phyloP scores from a whole-genome alignment of 2,888 invertebrate genomes.

The Rhorus exstirpatorius region DNA sequence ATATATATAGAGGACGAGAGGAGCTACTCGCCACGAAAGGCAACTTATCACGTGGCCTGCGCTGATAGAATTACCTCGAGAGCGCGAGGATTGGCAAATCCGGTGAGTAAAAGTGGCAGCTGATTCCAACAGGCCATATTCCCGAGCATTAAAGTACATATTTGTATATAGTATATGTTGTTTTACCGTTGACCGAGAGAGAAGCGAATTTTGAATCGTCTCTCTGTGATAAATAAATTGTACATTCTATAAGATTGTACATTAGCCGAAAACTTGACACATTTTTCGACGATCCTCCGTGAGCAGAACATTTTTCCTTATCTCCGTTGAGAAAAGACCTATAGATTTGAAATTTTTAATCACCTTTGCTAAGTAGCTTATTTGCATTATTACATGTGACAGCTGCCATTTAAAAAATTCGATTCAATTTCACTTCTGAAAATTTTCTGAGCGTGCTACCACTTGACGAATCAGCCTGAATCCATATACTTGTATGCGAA shows the following conservation, averaged over 20 bases:
- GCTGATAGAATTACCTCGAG: slow-evolving; percentile 67
- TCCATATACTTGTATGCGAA: no score
- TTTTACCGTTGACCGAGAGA: slow-evolving; percentile 31
- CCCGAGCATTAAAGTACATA: slow-evolving; percentile 40
- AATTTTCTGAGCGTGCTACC: no score
- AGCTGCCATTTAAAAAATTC: no score
- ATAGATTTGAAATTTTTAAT: no score
- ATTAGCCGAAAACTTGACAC: slow-evolving; percentile 20
- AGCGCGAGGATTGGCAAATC: slow-evolving; percentile 66
- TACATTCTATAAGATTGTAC: slow-evolving; percentile 8
- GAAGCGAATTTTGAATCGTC: slow-evolving; percentile 46
- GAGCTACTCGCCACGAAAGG: slow-evolving; percentile 64
- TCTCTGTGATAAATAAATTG: slow-evolving; percentile 38
- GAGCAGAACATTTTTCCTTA: slow-evolving; percentile 18
- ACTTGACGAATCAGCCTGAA: no score
- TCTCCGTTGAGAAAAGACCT: no score
- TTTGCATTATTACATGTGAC: no score
- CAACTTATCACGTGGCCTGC: slow-evolving; percentile 66
- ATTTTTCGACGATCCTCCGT: slow-evolving; percentile 10
- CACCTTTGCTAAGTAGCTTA: no score
- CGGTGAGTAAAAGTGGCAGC: slow-evolving; percentile 70
- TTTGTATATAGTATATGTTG: background rate
- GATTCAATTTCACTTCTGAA: no score
- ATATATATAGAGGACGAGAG: slow-evolving; percentile 17
- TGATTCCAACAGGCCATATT: slow-evolving; percentile 62